Percentiles rank a stretch among this genome's conserved stretches.
These are phyloP conservation scores for Trissoscelio sp. DNA, from an alignment of 2,888 invertebrate genomes.

Conservation along the genomic window DNA sequence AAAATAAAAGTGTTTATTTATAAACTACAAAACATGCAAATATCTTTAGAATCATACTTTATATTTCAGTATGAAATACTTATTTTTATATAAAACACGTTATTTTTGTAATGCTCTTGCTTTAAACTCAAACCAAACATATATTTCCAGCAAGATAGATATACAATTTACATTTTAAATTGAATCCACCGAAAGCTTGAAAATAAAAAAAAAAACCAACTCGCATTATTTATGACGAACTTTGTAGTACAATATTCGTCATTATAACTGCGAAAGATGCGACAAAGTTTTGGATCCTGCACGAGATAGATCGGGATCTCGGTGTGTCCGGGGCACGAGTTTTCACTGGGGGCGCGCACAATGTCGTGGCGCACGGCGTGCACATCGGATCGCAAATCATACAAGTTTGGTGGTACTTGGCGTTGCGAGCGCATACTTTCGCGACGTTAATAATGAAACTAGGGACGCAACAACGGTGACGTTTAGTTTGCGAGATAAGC, in stretches of 20 bases:
- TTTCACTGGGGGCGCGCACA: slow-evolving; percentile 47
- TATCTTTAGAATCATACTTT: too few species aligned
- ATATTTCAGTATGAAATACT: too few species aligned
- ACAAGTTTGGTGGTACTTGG: slow-evolving; percentile 61
- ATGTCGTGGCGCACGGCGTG: slow-evolving; percentile 43
- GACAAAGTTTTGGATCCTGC: background rate
- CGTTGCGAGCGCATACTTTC: slow-evolving; percentile 64
- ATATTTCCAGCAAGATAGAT: too few species aligned
- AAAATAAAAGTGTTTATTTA: too few species aligned
- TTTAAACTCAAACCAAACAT: too few species aligned
- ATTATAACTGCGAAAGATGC: background rate
- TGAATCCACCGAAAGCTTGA: too few species aligned
- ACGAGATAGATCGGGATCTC: slow-evolving; percentile 29
- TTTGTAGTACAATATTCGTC: background rate
- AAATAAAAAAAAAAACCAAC: too few species aligned
- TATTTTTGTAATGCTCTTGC: too few species aligned
- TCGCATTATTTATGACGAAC: too few species aligned
- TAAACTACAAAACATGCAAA: too few species aligned
- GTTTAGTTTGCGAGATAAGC: slow-evolving; percentile 69
- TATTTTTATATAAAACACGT: too few species aligned
- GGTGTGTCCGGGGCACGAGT: background rate
- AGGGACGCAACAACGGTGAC: slow-evolving; percentile 64
- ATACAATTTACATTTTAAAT: too few species aligned
- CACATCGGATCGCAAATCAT: slow-evolving; percentile 66
- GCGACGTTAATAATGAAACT: slow-evolving; percentile 70